phyloP scores from a whole-genome alignment of 2,113 vertebrate genomes.

The Siniperca knerii region DNA sequence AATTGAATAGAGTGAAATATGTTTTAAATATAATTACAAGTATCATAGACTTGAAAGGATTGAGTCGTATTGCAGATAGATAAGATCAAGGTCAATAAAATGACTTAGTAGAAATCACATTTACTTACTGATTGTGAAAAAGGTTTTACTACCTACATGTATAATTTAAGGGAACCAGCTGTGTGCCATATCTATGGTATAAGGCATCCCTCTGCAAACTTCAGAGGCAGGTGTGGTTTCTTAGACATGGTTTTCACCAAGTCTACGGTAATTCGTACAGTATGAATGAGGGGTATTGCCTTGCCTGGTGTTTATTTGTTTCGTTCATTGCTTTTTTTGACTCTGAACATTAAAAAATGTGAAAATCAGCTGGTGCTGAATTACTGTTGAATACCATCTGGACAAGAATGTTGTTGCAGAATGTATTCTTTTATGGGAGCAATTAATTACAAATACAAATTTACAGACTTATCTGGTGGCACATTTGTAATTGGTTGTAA shows the following conservation, averaged over 20 bases:
- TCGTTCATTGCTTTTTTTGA: not conserved
- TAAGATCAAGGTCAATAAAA: conserved; percentile 37
- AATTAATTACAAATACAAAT: conserved; percentile 41
- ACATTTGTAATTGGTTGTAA: conserved; percentile 46
- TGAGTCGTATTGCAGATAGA: conserved; percentile 33
- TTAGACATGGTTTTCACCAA: conserved; percentile 12
- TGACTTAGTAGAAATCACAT: conserved; percentile 53
- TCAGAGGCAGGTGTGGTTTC: conserved; percentile 44
- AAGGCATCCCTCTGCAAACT: conserved; percentile 56
- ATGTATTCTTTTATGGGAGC: conserved; percentile 8
- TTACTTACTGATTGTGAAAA: conserved; percentile 40
- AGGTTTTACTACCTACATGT: conserved; percentile 1
- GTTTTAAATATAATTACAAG: conserved; percentile 44
- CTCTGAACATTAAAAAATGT: not conserved
- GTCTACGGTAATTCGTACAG: conserved; percentile 11
- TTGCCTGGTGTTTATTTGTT: conserved; percentile 10
- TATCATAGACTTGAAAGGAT: conserved; percentile 43
- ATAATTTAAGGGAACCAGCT: conserved; percentile 18
- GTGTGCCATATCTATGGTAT: conserved; percentile 46
- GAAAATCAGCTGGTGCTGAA: conserved; percentile 12
- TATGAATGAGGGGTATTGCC: not conserved
- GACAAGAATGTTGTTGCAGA: conserved; percentile 13
- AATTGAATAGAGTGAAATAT: conserved; percentile 43
- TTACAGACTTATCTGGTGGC: conserved; percentile 43
- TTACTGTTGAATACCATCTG: conserved; percentile 8